A percentile compares a stretch with the other conserved stretches of the same genome.
Evolutionary conservation across 2,113 vertebrate species (phyloP).

Genomic region (Pongo abelii): DNA sequence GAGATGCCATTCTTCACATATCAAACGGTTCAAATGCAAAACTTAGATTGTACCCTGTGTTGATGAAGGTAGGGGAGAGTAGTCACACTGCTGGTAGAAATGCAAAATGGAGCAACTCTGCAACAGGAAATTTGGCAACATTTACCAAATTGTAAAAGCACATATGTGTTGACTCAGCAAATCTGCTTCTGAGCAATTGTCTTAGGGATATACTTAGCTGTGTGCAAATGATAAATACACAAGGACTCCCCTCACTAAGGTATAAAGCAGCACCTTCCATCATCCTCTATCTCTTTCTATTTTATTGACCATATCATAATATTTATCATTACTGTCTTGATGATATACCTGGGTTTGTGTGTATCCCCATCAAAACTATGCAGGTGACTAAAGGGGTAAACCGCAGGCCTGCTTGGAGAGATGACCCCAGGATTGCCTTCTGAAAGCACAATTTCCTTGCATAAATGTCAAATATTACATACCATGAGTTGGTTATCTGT

Average conservation of each 20-base stretch:
- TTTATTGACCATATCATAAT: not conserved
- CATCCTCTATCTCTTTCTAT: not conserved
- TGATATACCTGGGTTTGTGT: not conserved
- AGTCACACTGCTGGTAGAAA: not conserved
- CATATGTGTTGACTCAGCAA: not conserved
- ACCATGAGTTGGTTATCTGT: not conserved
- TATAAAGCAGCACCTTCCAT: not conserved
- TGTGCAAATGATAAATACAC: not conserved
- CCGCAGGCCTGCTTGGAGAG: not conserved
- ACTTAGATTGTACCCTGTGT: not conserved
- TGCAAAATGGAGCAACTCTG: not conserved
- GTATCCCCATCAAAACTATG: not conserved
- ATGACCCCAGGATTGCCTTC: not conserved
- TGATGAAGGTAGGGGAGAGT: not conserved
- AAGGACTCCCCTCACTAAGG: not conserved
- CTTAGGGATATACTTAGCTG: not conserved
- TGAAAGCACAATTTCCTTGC: not conserved
- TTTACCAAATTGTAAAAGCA: not conserved
- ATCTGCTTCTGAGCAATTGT: not conserved
- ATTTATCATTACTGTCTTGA: not conserved
- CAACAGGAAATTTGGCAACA: not conserved
- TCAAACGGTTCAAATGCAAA: not conserved
- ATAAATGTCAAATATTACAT: not conserved
- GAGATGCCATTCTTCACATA: not conserved
- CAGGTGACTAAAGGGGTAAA: not conserved